Percentiles rank a stretch among this genome's conserved stretches.
These are phyloP conservation scores for Epiperipatus broadwayi DNA, from an alignment of 2,888 invertebrate species.

Conservation along the genomic window DNA sequence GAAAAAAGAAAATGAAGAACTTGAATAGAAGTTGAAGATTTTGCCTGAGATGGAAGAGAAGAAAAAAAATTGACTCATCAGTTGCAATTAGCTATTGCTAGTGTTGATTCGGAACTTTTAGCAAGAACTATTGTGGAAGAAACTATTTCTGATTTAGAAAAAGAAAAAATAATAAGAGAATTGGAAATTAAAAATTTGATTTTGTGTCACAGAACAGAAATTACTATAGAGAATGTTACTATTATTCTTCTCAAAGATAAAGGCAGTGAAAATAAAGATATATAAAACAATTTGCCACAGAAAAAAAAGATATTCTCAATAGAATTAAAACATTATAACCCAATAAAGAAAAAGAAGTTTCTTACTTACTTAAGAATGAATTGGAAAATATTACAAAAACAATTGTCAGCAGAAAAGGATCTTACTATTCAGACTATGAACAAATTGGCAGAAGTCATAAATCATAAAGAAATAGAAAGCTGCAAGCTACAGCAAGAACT, in stretches of 20 bases:
- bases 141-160: constrained; percentile 80
- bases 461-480: constrained; percentile 86
- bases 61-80: constrained; percentile 63
- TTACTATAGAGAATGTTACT: constrained; percentile 59
- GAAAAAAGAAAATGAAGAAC: constrained; percentile 69
- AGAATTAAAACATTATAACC: too few species aligned
- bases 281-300: too few species aligned
- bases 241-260: too few species aligned
- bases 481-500: constrained; percentile 82
- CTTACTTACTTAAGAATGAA: too few species aligned
- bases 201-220: constrained; percentile 61
- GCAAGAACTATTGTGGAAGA: constrained; percentile 75
- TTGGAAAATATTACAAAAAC: too few species aligned
- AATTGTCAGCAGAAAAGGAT: too few species aligned
- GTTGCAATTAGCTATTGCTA: constrained; percentile 65
- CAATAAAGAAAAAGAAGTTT: too few species aligned
- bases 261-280: too few species aligned
- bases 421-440: constrained; percentile 85
- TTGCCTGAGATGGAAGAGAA: constrained; percentile 73
- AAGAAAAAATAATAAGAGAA: constrained; percentile 90
- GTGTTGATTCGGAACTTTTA: constrained; percentile 82
- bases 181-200: constrained; percentile 74
- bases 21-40: constrained; percentile 59
- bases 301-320: too few species aligned
- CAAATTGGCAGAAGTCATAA: constrained; percentile 91